Evolutionary conservation across 2,797 vertebrate genomes (phyloP).

Genomic region (Rostrhamus sociabilis): DNA sequence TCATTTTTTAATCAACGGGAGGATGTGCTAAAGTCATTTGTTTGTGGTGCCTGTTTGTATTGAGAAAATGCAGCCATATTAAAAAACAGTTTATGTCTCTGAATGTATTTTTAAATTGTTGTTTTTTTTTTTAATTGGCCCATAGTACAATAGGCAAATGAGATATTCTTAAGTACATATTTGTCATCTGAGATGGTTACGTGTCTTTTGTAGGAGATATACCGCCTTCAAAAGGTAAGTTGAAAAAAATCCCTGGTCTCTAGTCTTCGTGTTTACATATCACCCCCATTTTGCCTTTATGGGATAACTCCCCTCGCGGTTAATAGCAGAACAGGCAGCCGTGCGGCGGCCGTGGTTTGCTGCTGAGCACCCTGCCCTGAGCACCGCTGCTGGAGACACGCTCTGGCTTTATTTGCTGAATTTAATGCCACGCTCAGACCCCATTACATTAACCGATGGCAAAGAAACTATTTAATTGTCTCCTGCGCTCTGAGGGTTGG

Average conservation of each 20-base stretch:
- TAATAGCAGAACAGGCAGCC: neutral
- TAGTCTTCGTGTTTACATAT: neutral
- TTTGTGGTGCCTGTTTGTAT: neutral
- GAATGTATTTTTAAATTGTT: neutral
- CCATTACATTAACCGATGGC: neutral
- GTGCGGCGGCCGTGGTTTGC: fast-evolving
- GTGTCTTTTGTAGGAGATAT: neutral
- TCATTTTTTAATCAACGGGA: neutral
- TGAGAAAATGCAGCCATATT: neutral
- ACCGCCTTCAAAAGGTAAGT: neutral
- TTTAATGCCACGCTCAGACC: neutral
- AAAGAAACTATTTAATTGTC: neutral
- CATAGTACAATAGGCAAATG: neutral
- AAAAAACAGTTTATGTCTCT: neutral
- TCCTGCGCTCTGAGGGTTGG: neutral
- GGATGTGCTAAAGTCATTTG: neutral
- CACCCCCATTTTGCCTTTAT: neutral
- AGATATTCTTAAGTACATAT: neutral
- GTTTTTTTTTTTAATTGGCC: neutral
- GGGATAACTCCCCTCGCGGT: neutral
- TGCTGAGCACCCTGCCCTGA: neutral
- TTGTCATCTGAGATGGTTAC: neutral
- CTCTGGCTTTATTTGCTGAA: neutral
- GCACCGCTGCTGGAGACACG: neutral
- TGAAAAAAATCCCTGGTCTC: neutral